Base-by-base conservation (phyloP, 2,888 invertebrate genomes). In the Meteorus cinctellus region DNA sequence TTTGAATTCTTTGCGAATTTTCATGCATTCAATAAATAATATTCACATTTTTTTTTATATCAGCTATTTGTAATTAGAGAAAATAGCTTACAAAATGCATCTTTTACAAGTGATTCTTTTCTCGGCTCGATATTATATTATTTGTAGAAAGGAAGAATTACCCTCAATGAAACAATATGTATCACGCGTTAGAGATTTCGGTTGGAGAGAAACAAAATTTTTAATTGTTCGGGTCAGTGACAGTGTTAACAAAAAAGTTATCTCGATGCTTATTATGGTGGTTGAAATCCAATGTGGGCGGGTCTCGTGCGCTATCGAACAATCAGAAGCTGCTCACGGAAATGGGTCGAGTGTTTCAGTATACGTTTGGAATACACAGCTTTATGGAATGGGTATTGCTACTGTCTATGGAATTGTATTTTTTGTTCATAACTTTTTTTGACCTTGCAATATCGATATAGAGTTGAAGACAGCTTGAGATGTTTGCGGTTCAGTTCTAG, bases 271-370 rank as follows among this genome's bases (percentile, higher is more conserved):
- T 41, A 36, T 41, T 29, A 19, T 62, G 45, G 14, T 31, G 14
- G 4, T 59, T 16, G 16, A 16, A n/a, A 12, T 41, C 4, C 5
- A 36, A 36, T 34, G 16, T 14, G 45, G 36, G 36, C 51, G 71
- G 41, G 62, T 62, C 68, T 70, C 79, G 81, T 81, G 81, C 76
- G 78, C 76, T 81, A 81, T 81, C 79, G 76, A 79, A 77, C 77
- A 78, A 81, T 82, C 77, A 55, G 75, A 74, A 78, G 77, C 78
- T 59, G 71, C 78, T 63, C 65, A 8, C 60, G 71, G 72, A 81
- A 82, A 77, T 82, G 78, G 82, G 82, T 81, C 81, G 80, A 82
- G 80, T 79, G 75, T 55, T 55, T 1, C 63, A 67, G 51, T 45
- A 41, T 24, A 63, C 67, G 60, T 45, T 31, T 66, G 66, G 2